phyloP scores from a whole-genome alignment of 2,113 vertebrate genomes.

The Tachysurus fulvidraco region DNA sequence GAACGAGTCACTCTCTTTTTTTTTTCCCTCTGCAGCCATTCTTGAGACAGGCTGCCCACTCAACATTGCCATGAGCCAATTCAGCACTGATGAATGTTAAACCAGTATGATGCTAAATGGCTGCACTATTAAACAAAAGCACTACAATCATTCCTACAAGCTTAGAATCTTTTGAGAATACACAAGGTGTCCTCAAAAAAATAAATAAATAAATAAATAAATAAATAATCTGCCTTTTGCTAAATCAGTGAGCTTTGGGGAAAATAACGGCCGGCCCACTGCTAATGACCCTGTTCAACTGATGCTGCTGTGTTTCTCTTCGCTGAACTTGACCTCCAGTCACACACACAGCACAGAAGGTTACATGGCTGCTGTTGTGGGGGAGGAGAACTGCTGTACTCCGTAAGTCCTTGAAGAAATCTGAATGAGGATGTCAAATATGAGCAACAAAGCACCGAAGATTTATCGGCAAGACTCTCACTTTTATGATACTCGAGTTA shows the following conservation, averaged over 20 bases:
- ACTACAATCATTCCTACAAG: background rate
- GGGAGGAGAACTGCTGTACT: constrained; percentile 28
- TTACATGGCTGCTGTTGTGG: constrained; percentile 21
- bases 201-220: no score
- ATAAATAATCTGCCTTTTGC: background rate
- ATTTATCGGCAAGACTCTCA: background rate
- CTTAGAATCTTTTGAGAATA: background rate
- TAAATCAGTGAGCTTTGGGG: background rate
- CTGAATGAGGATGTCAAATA: background rate
- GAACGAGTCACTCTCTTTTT: background rate
- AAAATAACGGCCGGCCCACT: background rate
- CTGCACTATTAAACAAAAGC: background rate
- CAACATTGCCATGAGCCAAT: background rate
- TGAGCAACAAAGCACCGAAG: background rate
- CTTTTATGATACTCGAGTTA: background rate
- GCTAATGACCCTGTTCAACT: background rate
- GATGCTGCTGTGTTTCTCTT: constrained; percentile 15
- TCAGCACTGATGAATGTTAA: background rate
- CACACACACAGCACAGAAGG: constrained; percentile 36
- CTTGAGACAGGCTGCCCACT: background rate
- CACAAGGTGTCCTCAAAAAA: background rate
- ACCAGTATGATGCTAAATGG: background rate
- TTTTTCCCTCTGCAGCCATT: background rate
- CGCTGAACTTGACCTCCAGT: constrained; percentile 49
- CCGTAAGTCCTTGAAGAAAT: constrained; percentile 20